These are phyloP conservation scores for Propithecus perrieri DNA, from an alignment of 2,797 vertebrate species.

Conservation along the genomic window DNA sequence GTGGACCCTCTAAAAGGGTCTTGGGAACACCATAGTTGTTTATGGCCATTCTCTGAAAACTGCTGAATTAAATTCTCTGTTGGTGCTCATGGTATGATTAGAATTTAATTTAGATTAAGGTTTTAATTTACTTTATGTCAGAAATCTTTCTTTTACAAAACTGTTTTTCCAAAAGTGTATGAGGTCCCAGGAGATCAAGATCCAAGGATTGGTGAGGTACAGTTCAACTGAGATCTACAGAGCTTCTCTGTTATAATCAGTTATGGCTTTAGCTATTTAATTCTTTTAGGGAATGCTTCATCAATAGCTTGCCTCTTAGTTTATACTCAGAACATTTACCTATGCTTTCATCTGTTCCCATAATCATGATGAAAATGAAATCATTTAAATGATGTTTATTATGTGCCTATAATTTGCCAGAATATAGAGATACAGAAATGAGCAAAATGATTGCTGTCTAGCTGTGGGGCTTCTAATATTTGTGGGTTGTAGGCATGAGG, in stretches of 20 bases:
- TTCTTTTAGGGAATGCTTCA: background rate
- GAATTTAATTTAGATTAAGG: background rate
- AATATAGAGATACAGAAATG: background rate
- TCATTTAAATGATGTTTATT: background rate
- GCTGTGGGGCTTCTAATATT: background rate
- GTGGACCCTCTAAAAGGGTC: background rate
- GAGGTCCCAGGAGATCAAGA: background rate
- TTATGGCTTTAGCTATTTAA: background rate
- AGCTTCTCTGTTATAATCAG: background rate
- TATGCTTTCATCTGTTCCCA: background rate
- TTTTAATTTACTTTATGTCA: background rate
- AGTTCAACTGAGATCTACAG: background rate
- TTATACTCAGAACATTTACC: background rate
- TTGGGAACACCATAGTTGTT: background rate
- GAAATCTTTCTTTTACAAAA: background rate
- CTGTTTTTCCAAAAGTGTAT: background rate
- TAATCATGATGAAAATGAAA: background rate
- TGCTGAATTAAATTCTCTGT: background rate
- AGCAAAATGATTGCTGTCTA: background rate
- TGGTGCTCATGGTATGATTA: background rate
- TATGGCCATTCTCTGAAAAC: background rate
- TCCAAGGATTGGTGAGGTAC: background rate
- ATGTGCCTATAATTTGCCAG: background rate
- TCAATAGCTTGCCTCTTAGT: background rate
- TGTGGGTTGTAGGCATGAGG: background rate